Percentiles rank a stretch among this genome's conserved stretches.
phyloP scores from a whole-genome alignment of 2,113 vertebrate species.

The Grantiella picta region DNA sequence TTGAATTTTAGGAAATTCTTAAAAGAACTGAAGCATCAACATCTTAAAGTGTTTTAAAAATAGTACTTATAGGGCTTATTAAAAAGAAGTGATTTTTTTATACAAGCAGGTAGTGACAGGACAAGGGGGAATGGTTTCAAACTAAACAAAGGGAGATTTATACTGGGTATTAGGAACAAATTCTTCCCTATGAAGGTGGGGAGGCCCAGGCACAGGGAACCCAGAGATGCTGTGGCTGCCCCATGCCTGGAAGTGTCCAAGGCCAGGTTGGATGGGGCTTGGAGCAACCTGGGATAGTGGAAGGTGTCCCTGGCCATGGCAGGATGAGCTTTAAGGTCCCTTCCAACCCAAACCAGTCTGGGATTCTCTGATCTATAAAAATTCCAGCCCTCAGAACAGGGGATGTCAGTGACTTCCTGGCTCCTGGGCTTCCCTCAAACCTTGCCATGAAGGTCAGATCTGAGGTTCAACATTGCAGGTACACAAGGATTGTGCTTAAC shows the following conservation, averaged over 20 bases:
- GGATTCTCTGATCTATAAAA: not conserved
- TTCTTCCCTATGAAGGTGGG: not conserved
- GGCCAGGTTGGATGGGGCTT: fast-evolving
- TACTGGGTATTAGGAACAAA: not conserved
- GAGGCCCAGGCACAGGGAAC: not conserved
- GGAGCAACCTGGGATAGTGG: not conserved
- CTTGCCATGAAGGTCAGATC: not conserved
- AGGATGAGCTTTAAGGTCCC: not conserved
- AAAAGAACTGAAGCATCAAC: not conserved
- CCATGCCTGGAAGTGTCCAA: not conserved
- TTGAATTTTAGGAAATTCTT: not conserved
- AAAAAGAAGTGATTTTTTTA: not conserved
- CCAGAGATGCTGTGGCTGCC: not conserved
- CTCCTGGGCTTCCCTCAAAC: not conserved
- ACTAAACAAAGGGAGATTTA: not conserved
- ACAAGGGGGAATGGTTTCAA: not conserved
- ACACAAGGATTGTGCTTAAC: not conserved
- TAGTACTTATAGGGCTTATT: not conserved
- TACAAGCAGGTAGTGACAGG: not conserved
- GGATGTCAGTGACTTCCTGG: not conserved
- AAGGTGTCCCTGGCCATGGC: not conserved
- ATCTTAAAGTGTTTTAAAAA: not conserved
- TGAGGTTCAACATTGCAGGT: not conserved
- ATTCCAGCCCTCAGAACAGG: not conserved
- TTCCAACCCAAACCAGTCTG: not conserved